Percentiles rank a stretch among this genome's conserved stretches.
phyloP scores from a whole-genome alignment of 1,140 invertebrate species.

The Nasonia vitripennis region DNA sequence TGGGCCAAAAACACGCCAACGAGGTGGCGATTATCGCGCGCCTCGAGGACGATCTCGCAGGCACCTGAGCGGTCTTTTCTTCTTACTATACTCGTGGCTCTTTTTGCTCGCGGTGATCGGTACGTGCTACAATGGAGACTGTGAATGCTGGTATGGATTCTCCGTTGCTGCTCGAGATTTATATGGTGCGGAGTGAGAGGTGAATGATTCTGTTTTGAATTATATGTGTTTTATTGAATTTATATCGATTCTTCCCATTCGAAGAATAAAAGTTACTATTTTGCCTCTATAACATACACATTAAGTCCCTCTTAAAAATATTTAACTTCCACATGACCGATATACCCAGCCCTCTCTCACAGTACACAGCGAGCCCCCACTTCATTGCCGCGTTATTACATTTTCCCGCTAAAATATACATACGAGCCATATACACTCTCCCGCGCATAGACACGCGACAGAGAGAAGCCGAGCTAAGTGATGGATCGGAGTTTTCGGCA shows the following conservation, averaged over 20 bases:
- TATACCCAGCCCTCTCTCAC: background rate
- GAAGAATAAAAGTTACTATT: too few species aligned
- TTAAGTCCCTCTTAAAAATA: background rate
- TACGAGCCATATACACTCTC: background rate
- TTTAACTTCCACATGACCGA: conserved; percentile 34
- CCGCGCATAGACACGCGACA: background rate
- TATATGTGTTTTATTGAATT: background rate
- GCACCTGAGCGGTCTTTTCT: background rate
- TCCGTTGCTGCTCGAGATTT: too few species aligned
- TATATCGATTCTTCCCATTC: too few species aligned
- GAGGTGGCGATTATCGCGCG: conserved; percentile 45
- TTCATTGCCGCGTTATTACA: conserved; percentile 12
- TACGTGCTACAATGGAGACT: background rate
- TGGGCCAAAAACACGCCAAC: conserved; percentile 39
- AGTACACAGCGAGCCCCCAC: background rate
- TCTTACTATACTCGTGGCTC: background rate
- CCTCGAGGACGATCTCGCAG: conserved; percentile 1
- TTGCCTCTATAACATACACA: too few species aligned
- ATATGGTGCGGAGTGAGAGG: too few species aligned
- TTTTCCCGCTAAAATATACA: conserved; percentile 29
- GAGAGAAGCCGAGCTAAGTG: conserved; percentile 53
- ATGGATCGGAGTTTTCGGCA: conserved; percentile 61
- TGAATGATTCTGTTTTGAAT: too few species aligned
- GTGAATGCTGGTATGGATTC: too few species aligned
- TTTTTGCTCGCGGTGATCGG: conserved; percentile 8